Evolutionary conservation across 2,888 invertebrate species (phyloP), one percentile per base, ranked within the genome.

Genomic region (Ceramica pisi): DNA sequence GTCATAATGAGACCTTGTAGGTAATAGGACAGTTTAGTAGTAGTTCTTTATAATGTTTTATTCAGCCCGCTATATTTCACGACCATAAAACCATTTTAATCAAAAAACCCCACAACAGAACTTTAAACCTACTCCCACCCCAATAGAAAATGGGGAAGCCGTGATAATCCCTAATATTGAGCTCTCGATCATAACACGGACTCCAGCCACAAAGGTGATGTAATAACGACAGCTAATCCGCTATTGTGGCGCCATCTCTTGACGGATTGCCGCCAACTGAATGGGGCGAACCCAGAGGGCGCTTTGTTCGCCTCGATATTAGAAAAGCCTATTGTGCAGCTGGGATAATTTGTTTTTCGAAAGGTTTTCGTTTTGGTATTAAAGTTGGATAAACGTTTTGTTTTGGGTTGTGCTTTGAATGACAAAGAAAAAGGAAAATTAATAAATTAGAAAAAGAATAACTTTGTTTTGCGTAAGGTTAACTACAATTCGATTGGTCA

Each of bases 111-210:
- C 21, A 38, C 14, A 48, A 53, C 35, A 44, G 21, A 68, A 80
- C 55, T 68, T 60, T 51, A 78, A 82, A 68, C 62, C 71, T 61
- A 61, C 51, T 55, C 31, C 69, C 53, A 81, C 26, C 50, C 53
- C 80, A 88, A 88, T 88, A 90, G 91, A 88, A 91, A 91, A 91
- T 90, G 89, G 94, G 92, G 91, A 91, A 92, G 90, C 92, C 86
- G 95, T 93, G 91, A 94, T 95, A 95, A 95, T 95, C 95, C 95
- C 87, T 92, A 95, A 95, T 95, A 95, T 95, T 95, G 86, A 86
- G 89, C 92, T 92, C 91, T 94, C 94, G 94, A 95, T 95, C 95
- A 95, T 94, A 94, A 92, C 94, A 88, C 88, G 86, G 87, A 83
- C 86, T 83, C 79, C 87, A 79, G 79, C 91, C 92, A 95, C 95